Evolutionary conservation across 2,113 vertebrate genomes (phyloP), one percentile per base, ranked within the genome.

Genomic region (Ellobius talpinus): DNA sequence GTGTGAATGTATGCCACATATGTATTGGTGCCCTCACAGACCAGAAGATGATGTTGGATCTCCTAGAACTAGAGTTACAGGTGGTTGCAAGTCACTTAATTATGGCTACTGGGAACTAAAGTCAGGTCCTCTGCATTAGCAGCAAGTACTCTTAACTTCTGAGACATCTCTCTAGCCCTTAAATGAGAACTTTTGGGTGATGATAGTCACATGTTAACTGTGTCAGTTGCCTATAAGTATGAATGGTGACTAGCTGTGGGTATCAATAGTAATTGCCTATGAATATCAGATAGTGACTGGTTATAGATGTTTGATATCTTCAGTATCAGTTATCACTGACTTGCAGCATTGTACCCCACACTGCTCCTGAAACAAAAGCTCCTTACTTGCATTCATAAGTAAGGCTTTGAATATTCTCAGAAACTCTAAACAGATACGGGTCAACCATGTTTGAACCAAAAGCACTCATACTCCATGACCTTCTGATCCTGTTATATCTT

Each of bases 351-450:
- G 72, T 0, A 89, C 50, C 7, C 23, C 21, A 21, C 85, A 86
- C 17, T 74, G 6, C 29, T 86, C 36, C 84, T 85, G 39, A 17
- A 72, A 79, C 39, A 91, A 89, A 73, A 89, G 12, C 9, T 93
- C 72, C 39, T 47, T 73, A 81, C 77, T 91, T 61, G 4, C 52
- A 63, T 52, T 74, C 39, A 23, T 74, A 78, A 76, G 39, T n/a
- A 90, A 47, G 29, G 17, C 65, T 93, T 73, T 76, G 72, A 73
- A 94, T 39, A 66, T 96, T 86, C 55, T 92, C 73, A 74, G 65
- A 89, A 21, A 94, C 17, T 79, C 36, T 23, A 68, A 74, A n/a
- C 26, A 86, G 26, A 68, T 73, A 24, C 0, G 3, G 33, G 12
- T 96, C 72, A 94, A 42, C 55, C 66, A 92, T 68, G 5, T 66